phyloP scores from a whole-genome alignment of 2,888 invertebrate genomes.

The Luperina nickerlii region DNA sequence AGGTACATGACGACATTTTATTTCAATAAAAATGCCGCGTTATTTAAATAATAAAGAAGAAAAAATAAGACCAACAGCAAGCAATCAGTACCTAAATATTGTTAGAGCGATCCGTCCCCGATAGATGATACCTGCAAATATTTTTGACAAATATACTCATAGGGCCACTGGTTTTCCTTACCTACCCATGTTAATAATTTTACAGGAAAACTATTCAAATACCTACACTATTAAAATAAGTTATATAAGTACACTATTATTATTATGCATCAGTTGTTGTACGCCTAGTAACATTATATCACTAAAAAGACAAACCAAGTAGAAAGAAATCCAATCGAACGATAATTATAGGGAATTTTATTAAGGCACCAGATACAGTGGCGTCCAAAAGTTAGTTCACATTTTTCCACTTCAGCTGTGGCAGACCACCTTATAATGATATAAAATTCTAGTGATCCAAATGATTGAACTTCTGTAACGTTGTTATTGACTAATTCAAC shows the following conservation, averaged over 20 bases:
- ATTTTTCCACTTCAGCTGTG: not conserved
- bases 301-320: not conserved
- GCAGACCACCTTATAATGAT: not conserved
- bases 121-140: conserved; percentile 23
- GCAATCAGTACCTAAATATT: conserved; percentile 34
- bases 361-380: too few relatives aligned
- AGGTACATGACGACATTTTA: conserved; percentile 3
- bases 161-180: conserved; percentile 22
- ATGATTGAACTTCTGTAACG: not conserved
- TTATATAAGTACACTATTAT: not conserved
- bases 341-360: not conserved
- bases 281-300: not conserved
- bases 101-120: conserved; percentile 12
- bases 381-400: not conserved
- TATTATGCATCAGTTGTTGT: not conserved
- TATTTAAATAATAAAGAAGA: conserved; percentile 10
- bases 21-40: conserved; percentile 12
- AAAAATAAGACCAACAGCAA: conserved; percentile 5
- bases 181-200: not conserved
- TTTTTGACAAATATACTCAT: conserved; percentile 17
- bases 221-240: conserved; percentile 7
- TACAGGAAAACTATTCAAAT: conserved; percentile 25
- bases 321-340: not conserved
- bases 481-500: not conserved
- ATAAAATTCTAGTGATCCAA: not conserved